Percentiles rank a stretch among this genome's conserved stretches.
phyloP scores from a whole-genome alignment of 2,797 vertebrate genomes.

The Chrysocyon brachyurus region DNA sequence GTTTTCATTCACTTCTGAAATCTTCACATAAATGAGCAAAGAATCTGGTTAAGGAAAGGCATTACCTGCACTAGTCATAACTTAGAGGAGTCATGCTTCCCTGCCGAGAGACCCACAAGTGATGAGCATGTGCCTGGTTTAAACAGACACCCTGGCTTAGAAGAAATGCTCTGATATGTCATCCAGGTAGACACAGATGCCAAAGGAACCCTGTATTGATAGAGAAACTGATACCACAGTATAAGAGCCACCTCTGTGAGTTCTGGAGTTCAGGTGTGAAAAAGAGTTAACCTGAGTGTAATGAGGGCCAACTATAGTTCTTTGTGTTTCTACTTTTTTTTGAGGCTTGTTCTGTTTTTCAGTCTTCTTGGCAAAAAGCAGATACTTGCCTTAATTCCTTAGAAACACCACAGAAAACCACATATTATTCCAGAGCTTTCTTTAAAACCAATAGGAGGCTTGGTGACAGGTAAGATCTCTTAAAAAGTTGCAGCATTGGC shows the following conservation, averaged over 20 bases:
- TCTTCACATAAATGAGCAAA: background rate
- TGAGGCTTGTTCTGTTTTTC: background rate
- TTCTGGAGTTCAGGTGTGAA: background rate
- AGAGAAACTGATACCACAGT: background rate
- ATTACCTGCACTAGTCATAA: background rate
- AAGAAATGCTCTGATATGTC: background rate
- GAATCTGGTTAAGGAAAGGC: background rate
- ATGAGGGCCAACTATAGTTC: fast-evolving
- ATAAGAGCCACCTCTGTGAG: background rate
- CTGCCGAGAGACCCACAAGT: background rate
- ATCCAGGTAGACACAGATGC: background rate
- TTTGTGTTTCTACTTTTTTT: background rate
- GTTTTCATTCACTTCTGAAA: conserved; percentile 30
- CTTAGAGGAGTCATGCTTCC: background rate
- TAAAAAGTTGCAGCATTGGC: background rate
- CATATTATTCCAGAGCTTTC: background rate
- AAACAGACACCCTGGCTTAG: background rate
- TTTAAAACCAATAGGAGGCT: background rate
- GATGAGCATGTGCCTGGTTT: background rate
- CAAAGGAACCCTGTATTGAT: too few species aligned
- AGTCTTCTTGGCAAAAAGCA: background rate
- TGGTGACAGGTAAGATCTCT: background rate
- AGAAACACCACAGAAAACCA: background rate
- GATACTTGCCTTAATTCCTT: background rate
- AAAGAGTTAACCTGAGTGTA: background rate